Evolutionary conservation across 2,797 vertebrate genomes (phyloP), one percentile per base, ranked within the genome.

Genomic region (Microctenopoma lineatum): DNA sequence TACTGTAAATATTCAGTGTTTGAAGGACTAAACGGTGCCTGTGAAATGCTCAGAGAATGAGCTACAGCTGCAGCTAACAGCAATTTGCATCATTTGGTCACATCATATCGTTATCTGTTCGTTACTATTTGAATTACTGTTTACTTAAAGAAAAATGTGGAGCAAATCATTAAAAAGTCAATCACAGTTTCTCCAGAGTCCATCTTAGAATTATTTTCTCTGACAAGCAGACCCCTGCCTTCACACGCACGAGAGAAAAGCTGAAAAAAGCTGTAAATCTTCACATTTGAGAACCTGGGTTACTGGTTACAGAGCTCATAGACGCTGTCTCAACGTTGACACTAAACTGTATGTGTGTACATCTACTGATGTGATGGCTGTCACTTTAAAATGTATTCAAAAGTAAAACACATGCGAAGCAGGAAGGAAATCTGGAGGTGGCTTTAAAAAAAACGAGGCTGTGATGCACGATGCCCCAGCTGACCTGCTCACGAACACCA

Each of bases 401-500:
- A 16, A 41, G 48, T 29, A 7, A 67, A 70, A 58, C 54, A 80
- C 7, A 18, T 34, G 61, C 18, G 2, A 32, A 63, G 54, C 67
- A 75, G 7, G 75, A 4, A 55, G 27, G 18, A 66, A 59, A 77
- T 65, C 11, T 44, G 66, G 13, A 78, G 53, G 58, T 73, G 46
- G 59, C 29, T 58, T 67, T 47, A 64, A 64, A 78, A 52, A 29
- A 29, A 29, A 29, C 3, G 5, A 58, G 48, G 65, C 50, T 69
- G 63, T 55, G 55, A 52, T 10, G 27, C 55, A 39, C 27, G 57
- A 38, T 0, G 4, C 32, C 41, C 38, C 38, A 10, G 32, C 32
- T 59, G 73, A 76, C 64, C 76, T 68, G 60, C 63, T 55, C 63
- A 62, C 32, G 4, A 65, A 27, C 65, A 51, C 55, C 50, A 27